Percentiles rank a stretch among this genome's conserved stretches.
Evolutionary conservation across 2,888 invertebrate genomes (phyloP).

Genomic region (Patella caerulea): DNA sequence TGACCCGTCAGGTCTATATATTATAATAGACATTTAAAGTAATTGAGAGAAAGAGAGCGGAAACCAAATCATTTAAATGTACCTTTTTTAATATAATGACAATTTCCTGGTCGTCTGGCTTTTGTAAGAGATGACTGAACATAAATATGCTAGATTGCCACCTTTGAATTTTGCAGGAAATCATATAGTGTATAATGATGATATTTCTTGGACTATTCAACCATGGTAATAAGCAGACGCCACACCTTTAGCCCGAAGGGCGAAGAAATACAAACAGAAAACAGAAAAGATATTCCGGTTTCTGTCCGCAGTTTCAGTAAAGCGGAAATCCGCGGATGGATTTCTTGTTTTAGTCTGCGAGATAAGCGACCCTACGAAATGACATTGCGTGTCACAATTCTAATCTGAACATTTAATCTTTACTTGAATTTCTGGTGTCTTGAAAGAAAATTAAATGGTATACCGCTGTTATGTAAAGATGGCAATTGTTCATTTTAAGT

Average conservation of each 20-base stretch:
- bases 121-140: neutral
- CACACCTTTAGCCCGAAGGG: neutral
- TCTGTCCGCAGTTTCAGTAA: neutral
- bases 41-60: too few relatives aligned
- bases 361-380: neutral
- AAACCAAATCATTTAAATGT: too few relatives aligned
- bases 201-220: neutral
- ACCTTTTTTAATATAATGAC: neutral
- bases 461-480: neutral
- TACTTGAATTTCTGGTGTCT: neutral
- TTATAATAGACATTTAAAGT: too few relatives aligned
- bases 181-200: neutral
- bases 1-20: too few relatives aligned
- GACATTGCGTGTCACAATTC: slow-evolving; percentile 1
- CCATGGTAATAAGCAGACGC: neutral
- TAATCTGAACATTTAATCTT: neutral
- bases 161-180: neutral
- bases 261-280: slow-evolving; percentile 1
- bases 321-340: slow-evolving; percentile 8
- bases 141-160: neutral
- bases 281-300: neutral
- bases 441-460: slow-evolving; percentile 4
- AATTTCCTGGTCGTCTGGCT: slow-evolving; percentile 8
- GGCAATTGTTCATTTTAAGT: neutral
- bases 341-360: neutral